A percentile compares a stretch with the other conserved stretches of the same genome.
Evolutionary conservation across 2,888 invertebrate genomes (phyloP).

Genomic region (Polyommatus icarus): DNA sequence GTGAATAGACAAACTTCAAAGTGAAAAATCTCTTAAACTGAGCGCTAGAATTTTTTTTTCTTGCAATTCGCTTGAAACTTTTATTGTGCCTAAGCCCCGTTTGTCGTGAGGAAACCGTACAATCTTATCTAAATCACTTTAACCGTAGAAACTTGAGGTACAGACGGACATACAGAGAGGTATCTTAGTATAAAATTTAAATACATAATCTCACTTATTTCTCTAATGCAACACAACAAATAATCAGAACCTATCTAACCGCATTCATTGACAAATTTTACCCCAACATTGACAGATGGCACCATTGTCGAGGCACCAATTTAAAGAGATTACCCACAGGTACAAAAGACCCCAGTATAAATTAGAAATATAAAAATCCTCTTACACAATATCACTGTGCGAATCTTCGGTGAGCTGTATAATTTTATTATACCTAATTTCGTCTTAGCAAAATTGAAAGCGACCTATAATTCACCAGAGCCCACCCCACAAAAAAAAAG

Average conservation of each 20-base stretch:
- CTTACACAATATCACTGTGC: slow-evolving; percentile 51
- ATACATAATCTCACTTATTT: background rate
- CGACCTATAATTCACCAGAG: slow-evolving; percentile 48
- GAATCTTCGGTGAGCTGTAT: slow-evolving; percentile 63
- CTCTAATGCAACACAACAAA: background rate
- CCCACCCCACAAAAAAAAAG: slow-evolving; percentile 14
- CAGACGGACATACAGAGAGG: no score
- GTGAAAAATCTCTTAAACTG: no score
- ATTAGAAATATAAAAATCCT: slow-evolving; percentile 57
- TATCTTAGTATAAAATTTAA: no score
- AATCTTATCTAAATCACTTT: no score
- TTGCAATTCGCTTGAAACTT: no score
- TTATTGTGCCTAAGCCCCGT: no score
- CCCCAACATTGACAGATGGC: slow-evolving; percentile 40
- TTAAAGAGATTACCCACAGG: slow-evolving; percentile 57
- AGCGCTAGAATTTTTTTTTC: no score
- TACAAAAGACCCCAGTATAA: slow-evolving; percentile 54
- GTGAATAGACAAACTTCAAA: no score
- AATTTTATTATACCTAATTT: slow-evolving; percentile 73
- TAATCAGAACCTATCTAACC: slow-evolving; percentile 5
- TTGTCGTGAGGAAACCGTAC: no score
- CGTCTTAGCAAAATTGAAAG: slow-evolving; percentile 59
- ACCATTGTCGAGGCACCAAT: slow-evolving; percentile 37
- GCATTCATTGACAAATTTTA: slow-evolving; percentile 3
- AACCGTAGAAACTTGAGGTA: no score